phyloP scores from a whole-genome alignment of 2,797 vertebrate species.

The Typhlichthys subterraneus region DNA sequence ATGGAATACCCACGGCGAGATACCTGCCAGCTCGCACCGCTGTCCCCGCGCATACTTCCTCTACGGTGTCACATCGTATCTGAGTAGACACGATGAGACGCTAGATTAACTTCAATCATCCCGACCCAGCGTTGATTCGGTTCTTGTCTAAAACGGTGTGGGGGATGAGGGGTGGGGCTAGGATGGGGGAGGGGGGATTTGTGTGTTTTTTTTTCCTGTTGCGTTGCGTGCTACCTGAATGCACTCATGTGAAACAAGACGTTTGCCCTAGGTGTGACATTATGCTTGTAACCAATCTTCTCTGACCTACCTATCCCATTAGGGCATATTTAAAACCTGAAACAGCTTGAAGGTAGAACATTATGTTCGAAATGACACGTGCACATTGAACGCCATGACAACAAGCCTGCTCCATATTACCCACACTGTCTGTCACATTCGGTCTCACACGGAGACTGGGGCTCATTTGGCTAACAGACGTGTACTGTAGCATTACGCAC shows the following conservation, averaged over 20 bases:
- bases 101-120: conserved; percentile 58
- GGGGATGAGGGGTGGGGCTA: conserved; percentile 18
- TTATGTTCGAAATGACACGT: conserved; percentile 35
- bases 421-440: conserved; percentile 66
- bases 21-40: conserved; percentile 31
- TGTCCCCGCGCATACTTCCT: conserved; percentile 16
- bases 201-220: not conserved
- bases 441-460: conserved; percentile 52
- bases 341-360: conserved; percentile 15
- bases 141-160: conserved; percentile 44
- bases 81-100: conserved; percentile 53
- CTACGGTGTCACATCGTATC: conserved; percentile 58
- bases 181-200: conserved; percentile 12
- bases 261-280: too few relatives aligned
- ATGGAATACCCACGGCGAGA: conserved; percentile 35
- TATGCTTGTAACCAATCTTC: too few relatives aligned
- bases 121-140: conserved; percentile 59
- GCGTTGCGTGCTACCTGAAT: too few relatives aligned
- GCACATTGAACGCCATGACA: conserved; percentile 55
- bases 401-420: conserved; percentile 57
- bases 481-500: conserved; percentile 64
- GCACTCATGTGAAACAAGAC: too few relatives aligned
- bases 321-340: too few relatives aligned
- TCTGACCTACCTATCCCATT: too few relatives aligned
- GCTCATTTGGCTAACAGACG: conserved; percentile 61